A percentile compares a stretch with the other conserved stretches of the same genome.
phyloP scores from a whole-genome alignment of 1,140 invertebrate genomes.

The Lamellibrachia luymesi region DNA sequence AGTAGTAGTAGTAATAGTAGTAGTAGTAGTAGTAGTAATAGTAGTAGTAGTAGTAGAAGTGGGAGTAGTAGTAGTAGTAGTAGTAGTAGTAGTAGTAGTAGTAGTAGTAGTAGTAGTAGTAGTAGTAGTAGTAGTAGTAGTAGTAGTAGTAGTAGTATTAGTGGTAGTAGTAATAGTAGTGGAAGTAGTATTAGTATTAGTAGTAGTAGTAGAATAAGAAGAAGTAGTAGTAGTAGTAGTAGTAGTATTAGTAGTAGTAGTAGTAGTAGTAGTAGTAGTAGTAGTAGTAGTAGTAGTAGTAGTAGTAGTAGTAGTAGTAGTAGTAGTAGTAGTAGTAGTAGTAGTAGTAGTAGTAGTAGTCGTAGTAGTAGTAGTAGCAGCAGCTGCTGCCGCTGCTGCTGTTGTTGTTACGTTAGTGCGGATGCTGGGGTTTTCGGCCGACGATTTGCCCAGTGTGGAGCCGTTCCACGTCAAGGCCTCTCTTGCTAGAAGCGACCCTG shows the following conservation, averaged over 20 bases:
- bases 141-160: not conserved
- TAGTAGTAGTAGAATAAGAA: no score
- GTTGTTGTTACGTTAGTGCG: no score
- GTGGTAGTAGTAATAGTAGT: constrained; percentile 21
- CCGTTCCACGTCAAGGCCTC: no score
- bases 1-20: not conserved
- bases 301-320: not conserved
- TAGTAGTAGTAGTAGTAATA: constrained; percentile 22
- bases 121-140: not conserved
- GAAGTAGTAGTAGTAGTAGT: constrained; percentile 21
- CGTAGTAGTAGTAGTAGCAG: no score
- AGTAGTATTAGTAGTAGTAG: not conserved
- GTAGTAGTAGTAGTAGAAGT: not conserved
- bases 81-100: no score
- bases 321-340: constrained; percentile 22
- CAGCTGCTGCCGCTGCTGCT: not conserved
- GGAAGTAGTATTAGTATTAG: no score
- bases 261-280: no score
- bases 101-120: constrained; percentile 24
- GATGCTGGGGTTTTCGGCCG: no score
- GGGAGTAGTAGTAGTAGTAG: not conserved
- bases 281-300: constrained; percentile 21
- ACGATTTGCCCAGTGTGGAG: no score
- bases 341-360: not conserved
- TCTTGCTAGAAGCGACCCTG: no score